These are phyloP conservation scores for Myotis davidii DNA, from an alignment of 2,113 vertebrate species.

Conservation along the genomic window DNA sequence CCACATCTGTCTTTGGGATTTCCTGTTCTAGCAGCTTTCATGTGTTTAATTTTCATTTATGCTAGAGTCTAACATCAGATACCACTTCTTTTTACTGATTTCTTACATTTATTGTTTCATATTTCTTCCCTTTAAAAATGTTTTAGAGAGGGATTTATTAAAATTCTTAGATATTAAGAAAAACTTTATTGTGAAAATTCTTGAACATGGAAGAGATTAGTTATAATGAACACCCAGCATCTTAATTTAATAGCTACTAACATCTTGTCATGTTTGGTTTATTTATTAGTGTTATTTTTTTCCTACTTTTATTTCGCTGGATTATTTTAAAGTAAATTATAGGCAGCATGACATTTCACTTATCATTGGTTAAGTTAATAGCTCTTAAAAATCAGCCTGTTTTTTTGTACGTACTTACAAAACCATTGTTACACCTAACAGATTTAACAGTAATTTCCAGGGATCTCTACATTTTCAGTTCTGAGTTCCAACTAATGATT, in stretches of 20 bases:
- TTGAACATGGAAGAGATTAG: neutral
- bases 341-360: neutral
- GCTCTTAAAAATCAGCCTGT: conserved; percentile 39
- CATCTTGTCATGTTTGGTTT: conserved; percentile 19
- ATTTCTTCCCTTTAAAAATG: neutral
- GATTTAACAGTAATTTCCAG: neutral
- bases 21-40: neutral
- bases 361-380: neutral
- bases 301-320: neutral
- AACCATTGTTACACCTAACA: neutral
- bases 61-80: neutral
- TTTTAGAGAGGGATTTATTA: conserved; percentile 12
- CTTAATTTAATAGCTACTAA: conserved; percentile 4
- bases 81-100: neutral
- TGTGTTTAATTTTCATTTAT: neutral
- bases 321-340: conserved; percentile 18
- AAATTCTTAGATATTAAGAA: neutral
- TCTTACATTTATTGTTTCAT: conserved; percentile 12
- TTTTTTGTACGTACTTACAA: conserved; percentile 23
- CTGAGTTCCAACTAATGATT: neutral
- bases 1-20: neutral
- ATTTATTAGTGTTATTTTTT: neutral
- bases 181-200: neutral
- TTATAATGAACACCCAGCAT: neutral
- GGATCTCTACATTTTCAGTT: neutral